Evolutionary conservation across 2,888 invertebrate genomes (phyloP).

Genomic region (Glaucopsyche alexis): DNA sequence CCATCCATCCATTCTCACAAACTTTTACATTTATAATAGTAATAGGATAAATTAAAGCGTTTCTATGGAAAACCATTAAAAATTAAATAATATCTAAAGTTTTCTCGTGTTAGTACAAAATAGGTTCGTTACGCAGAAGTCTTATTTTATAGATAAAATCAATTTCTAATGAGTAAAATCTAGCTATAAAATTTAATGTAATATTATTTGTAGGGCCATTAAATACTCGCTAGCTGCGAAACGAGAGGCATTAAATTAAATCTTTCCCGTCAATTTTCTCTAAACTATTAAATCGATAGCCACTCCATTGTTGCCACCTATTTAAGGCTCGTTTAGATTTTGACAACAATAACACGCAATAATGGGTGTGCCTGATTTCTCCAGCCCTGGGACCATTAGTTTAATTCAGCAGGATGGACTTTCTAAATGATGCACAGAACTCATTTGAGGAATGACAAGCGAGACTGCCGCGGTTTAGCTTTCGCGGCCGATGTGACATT

Average conservation of each 20-base stretch:
- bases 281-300: constrained; percentile 19
- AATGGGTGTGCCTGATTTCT: constrained; percentile 29
- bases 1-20: too few species aligned
- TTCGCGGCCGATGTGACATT: constrained; percentile 60
- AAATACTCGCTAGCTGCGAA: neutral
- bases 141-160: neutral
- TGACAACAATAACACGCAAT: constrained; percentile 33
- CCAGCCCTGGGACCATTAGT: constrained; percentile 41
- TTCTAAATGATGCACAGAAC: constrained; percentile 74
- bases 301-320: constrained; percentile 9
- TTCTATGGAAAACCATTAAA: too few species aligned
- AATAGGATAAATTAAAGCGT: too few species aligned
- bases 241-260: constrained; percentile 1
- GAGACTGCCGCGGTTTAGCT: constrained; percentile 55
- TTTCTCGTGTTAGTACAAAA: too few species aligned
- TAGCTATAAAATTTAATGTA: neutral
- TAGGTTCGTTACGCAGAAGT: too few species aligned
- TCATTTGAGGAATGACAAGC: constrained; percentile 72
- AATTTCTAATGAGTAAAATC: neutral
- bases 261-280: constrained; percentile 9
- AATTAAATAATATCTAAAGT: too few species aligned
- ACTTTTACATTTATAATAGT: too few species aligned
- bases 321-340: constrained; percentile 30
- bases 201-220: neutral
- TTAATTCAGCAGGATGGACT: constrained; percentile 64